Evolutionary conservation across 2,113 vertebrate genomes (phyloP).

Genomic region (Pollachius pollachius): DNA sequence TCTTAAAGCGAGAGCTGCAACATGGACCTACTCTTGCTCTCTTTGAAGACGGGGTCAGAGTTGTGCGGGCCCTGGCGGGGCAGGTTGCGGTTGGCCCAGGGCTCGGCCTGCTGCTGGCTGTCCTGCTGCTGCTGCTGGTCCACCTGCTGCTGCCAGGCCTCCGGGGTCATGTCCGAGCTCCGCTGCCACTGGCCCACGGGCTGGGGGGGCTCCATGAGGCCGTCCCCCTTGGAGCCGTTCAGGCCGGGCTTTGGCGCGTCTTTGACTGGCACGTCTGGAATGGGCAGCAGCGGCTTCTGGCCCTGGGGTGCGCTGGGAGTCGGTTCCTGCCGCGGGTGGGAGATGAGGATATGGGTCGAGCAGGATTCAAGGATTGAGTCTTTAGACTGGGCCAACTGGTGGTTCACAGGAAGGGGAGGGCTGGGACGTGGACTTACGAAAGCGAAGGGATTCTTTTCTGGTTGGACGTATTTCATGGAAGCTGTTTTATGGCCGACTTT

Average conservation of each 20-base stretch:
- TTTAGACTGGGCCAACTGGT: not conserved
- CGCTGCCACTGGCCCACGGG: conserved; percentile 65
- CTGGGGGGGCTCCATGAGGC: conserved; percentile 30
- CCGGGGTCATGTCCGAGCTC: conserved; percentile 72
- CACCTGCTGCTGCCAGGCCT: conserved; percentile 79
- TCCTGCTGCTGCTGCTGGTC: conserved; percentile 68
- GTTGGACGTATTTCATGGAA: conserved; percentile 84
- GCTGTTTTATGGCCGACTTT: conserved; percentile 87
- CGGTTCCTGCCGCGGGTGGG: conserved; percentile 61
- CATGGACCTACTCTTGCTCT: conserved; percentile 73
- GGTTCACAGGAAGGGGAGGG: not conserved
- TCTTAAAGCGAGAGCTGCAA: no score
- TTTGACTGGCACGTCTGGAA: conserved; percentile 46
- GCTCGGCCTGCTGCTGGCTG: conserved; percentile 56
- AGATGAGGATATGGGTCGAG: not conserved
- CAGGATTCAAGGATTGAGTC: no score
- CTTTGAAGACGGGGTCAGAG: conserved; percentile 65
- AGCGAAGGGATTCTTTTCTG: conserved; percentile 42
- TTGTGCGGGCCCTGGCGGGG: conserved; percentile 41
- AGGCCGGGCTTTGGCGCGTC: conserved; percentile 33
- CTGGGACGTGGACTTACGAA: no score
- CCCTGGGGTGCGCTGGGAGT: conserved; percentile 70
- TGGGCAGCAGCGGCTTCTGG: conserved; percentile 63
- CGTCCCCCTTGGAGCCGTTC: conserved; percentile 45
- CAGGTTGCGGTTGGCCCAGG: conserved; percentile 52